Base-by-base conservation (phyloP, 2,888 invertebrate genomes). In the Branchipolynoe longqiensis region DNA sequence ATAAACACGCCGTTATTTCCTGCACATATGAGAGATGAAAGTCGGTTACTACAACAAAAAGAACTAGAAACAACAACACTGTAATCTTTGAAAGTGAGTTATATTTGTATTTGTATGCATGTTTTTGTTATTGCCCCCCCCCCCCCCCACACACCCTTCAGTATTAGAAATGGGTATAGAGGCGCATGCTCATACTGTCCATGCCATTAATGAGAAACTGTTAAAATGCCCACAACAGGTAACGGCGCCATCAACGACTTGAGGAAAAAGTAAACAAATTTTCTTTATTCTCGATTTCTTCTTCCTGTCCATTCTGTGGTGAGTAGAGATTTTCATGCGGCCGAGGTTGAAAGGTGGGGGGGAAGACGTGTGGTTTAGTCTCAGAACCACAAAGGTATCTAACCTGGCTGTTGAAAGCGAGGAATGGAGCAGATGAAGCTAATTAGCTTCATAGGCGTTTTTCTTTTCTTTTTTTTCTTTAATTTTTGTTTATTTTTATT, bases 371-470 rank as follows among this genome's bases (percentile, higher is more conserved):
- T 1, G 33, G 69, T 33, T 69, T 69, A 38, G 33, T 69, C 22
- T 69, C 18, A 38, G 18, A 36, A 69, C 69, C 69, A 69, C 33
- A 69, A 69, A 69, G 69, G 14, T 38, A 69, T 4, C 69, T 38
- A 69, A 69, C 69, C 69, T 69, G 69, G 38, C 38, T 69, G 38
- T 69, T 69, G 69, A 69, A 69, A 36, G 38, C 12, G 38, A 69
- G 69, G 69, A 69, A 62, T 31, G 62, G 69, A 69, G n/a, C 36
- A 38, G 69, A 69, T 36, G 36, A 69, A 69, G 22, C 36, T 69
- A 38, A 69, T 69, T 69, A 38, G 69, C 69, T 12, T 69, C 69
- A 69, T 69, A 33, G 38, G 69, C 12, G 69, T n/a, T n/a, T n/a
- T n/a, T n/a, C n/a, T n/a, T n/a, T n/a, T n/a, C n/a, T n/a, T n/a